phyloP scores from a whole-genome alignment of 2,888 invertebrate species.

The Acleris holmiana region DNA sequence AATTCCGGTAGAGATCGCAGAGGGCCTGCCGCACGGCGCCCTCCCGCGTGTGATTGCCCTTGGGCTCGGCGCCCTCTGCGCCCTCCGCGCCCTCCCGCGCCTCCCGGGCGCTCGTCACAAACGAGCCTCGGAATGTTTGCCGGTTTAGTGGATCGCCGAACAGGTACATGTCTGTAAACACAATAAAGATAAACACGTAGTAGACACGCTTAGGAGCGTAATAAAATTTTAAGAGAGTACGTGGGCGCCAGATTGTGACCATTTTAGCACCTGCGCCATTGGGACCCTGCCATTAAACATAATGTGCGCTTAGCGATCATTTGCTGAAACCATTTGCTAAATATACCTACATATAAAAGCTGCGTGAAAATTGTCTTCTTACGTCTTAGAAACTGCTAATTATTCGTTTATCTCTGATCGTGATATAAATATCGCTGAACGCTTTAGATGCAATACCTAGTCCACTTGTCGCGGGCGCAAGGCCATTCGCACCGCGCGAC shows the following conservation, averaged over 20 bases:
- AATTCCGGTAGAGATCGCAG: constrained; percentile 89
- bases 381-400: constrained; percentile 16
- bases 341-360: constrained; percentile 25
- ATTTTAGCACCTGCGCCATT: constrained; percentile 22
- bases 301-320: constrained; percentile 16
- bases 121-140: constrained; percentile 92
- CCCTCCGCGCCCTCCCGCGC: constrained; percentile 87
- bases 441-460: constrained; percentile 39
- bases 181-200: constrained; percentile 36
- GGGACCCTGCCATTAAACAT: constrained; percentile 15
- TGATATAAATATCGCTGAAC: constrained; percentile 30
- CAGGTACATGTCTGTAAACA: constrained; percentile 88
- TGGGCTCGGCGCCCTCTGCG: constrained; percentile 86
- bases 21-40: constrained; percentile 90
- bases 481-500: constrained; percentile 53
- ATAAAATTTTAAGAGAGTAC: constrained; percentile 26
- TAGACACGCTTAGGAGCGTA: constrained; percentile 9
- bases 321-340: constrained; percentile 18
- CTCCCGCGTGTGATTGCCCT: constrained; percentile 89
- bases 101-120: constrained; percentile 90
- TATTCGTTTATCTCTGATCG: constrained; percentile 27
- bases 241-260: constrained; percentile 17
- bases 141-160: constrained; percentile 89
- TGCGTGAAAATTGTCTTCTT: constrained; percentile 16
- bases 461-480: constrained; percentile 75